A percentile compares a stretch with the other conserved stretches of the same genome.
phyloP scores from a whole-genome alignment of 2,888 invertebrate species.

The Drosophila kuntzei region DNA sequence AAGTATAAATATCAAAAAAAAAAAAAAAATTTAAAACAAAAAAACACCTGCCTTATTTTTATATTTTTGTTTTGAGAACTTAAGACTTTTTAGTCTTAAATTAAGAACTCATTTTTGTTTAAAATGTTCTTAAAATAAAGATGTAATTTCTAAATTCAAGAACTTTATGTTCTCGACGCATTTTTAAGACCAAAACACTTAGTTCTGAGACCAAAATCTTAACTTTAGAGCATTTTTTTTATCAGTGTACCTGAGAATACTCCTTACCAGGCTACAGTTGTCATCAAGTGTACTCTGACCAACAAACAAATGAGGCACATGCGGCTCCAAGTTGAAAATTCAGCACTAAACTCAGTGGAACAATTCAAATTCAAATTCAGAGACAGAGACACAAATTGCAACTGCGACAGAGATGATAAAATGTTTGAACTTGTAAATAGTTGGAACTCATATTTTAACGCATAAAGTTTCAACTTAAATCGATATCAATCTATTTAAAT shows the following conservation, averaged over 20 bases:
- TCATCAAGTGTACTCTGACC: conserved; percentile 70
- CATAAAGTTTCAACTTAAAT: conserved; percentile 3
- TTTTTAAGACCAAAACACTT: too few relatives aligned
- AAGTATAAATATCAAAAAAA: too few relatives aligned
- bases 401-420: conserved; percentile 66
- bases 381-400: conserved; percentile 55
- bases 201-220: too few relatives aligned
- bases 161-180: too few relatives aligned
- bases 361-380: conserved; percentile 63
- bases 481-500: not conserved
- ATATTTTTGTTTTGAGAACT: too few relatives aligned
- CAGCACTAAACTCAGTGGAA: conserved; percentile 39
- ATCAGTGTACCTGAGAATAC: conserved; percentile 14
- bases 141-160: too few relatives aligned
- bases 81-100: too few relatives aligned
- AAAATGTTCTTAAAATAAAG: too few relatives aligned
- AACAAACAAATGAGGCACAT: conserved; percentile 76
- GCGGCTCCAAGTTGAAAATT: conserved; percentile 41
- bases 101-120: too few relatives aligned
- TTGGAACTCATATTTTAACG: not conserved
- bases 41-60: too few relatives aligned
- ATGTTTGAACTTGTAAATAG: conserved; percentile 13
- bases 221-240: too few relatives aligned
- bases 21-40: too few relatives aligned
- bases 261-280: conserved; percentile 43